Evolutionary conservation across 2,113 vertebrate genomes (phyloP).

Genomic region (Tyrannus savana): DNA sequence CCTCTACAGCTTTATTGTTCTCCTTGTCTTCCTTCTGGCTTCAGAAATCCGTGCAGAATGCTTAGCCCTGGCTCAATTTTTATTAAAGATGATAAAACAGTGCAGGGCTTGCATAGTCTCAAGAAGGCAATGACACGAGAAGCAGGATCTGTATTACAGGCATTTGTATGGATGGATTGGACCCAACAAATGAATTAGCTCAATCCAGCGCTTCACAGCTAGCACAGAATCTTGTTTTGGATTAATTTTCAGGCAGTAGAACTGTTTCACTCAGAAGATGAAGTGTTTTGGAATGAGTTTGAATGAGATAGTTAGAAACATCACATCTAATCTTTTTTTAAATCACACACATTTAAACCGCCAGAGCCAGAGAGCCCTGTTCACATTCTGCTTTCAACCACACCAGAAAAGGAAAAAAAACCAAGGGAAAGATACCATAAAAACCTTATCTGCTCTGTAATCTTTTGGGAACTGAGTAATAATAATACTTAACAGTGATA

Average conservation of each 20-base stretch:
- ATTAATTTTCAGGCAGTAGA: constrained; percentile 43
- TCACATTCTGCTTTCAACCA: neutral
- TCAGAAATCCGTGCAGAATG: neutral
- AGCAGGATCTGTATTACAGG: neutral
- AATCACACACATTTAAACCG: neutral
- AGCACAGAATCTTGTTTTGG: constrained; percentile 8
- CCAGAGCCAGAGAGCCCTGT: neutral
- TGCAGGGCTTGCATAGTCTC: neutral
- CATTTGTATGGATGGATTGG: neutral
- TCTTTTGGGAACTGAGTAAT: neutral
- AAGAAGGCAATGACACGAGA: neutral
- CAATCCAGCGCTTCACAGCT: neutral
- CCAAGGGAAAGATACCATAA: neutral
- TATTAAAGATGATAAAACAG: neutral
- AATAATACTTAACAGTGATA: neutral
- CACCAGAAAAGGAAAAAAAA: neutral
- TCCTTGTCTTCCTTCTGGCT: neutral
- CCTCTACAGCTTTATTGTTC: neutral
- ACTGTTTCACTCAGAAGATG: constrained; percentile 20
- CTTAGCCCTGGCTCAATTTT: neutral
- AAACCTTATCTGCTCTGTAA: neutral
- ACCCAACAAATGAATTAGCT: constrained; percentile 1
- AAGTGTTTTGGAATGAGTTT: constrained; percentile 38
- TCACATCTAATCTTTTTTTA: constrained; percentile 19
- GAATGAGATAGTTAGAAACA: constrained; percentile 36